phyloP scores from a whole-genome alignment of 1,140 invertebrate genomes.

The Eumaeus atala region DNA sequence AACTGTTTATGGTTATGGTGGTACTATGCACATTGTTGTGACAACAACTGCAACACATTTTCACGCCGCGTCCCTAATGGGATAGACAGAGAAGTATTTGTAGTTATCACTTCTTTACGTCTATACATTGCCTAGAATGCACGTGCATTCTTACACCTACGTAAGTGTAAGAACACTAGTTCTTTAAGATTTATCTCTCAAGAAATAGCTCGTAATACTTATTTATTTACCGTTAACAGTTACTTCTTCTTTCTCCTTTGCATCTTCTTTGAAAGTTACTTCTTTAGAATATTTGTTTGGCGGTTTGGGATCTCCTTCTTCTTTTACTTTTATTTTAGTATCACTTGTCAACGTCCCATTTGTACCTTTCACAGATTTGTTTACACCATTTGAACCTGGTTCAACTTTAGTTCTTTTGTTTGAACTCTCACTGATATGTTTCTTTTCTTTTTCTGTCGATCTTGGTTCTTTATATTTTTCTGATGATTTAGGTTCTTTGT shows the following conservation, averaged over 20 bases:
- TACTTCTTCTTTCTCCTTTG: conserved; percentile 4
- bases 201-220: neutral
- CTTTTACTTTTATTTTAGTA: conserved; percentile 16
- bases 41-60: no score
- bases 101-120: no score
- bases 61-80: no score
- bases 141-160: no score
- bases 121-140: no score
- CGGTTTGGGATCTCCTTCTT: conserved; percentile 22
- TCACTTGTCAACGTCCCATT: conserved; percentile 11
- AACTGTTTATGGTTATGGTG: no score
- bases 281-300: conserved; percentile 20
- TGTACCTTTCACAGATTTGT: conserved; percentile 17
- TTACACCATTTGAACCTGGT: neutral
- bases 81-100: no score
- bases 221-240: conserved; percentile 15
- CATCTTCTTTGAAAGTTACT: conserved; percentile 19
- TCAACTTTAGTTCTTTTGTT: no score
- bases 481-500: conserved; percentile 14
- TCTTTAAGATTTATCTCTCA: neutral
- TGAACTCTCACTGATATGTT: conserved; percentile 14
- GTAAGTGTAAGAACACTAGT: no score
- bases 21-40: no score
- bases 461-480: conserved; percentile 5
- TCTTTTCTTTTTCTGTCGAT: conserved; percentile 27